phyloP scores from a whole-genome alignment of 1,140 invertebrate genomes.

The Ectropis grisescens region DNA sequence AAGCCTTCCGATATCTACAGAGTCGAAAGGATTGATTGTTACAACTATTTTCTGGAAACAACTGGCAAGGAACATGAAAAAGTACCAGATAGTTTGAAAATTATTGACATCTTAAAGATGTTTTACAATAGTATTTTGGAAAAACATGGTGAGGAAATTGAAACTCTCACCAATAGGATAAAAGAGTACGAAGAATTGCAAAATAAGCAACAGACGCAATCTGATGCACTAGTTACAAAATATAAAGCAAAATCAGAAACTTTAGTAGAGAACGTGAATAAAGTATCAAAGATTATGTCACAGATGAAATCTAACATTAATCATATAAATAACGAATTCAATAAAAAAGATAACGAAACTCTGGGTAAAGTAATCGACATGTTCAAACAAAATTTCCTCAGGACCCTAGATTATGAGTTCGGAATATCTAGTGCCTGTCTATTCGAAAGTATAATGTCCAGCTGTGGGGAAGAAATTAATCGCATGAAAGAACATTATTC shows the following conservation, averaged over 20 bases:
- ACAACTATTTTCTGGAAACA: slow-evolving; percentile 40
- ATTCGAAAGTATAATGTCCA: too few species aligned
- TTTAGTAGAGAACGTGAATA: slow-evolving; percentile 22
- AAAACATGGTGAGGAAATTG: slow-evolving; percentile 41
- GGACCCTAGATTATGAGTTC: slow-evolving; percentile 35
- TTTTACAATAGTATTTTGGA: slow-evolving; percentile 32
- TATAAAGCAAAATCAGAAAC: slow-evolving; percentile 16
- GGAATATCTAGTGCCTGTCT: slow-evolving; percentile 16
- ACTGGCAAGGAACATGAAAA: slow-evolving; percentile 22
- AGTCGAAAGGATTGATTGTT: slow-evolving; percentile 40
- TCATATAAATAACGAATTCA: too few species aligned
- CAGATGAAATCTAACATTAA: slow-evolving; percentile 18
- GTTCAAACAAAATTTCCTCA: slow-evolving; percentile 36
- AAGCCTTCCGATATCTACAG: slow-evolving; percentile 20
- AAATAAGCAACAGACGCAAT: slow-evolving; percentile 22
- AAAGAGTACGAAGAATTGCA: slow-evolving; percentile 40
- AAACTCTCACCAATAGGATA: slow-evolving; percentile 46
- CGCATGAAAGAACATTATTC: too few species aligned
- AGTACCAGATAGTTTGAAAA: slow-evolving; percentile 29
- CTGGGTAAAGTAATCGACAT: slow-evolving; percentile 11
- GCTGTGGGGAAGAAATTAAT: too few species aligned
- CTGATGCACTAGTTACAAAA: slow-evolving; percentile 20
- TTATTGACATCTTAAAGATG: slow-evolving; percentile 51
- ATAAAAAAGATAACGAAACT: slow-evolving; percentile 1
- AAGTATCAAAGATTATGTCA: slow-evolving; percentile 16